phyloP scores from a whole-genome alignment of 2,113 vertebrate species.

The Hypanus sabinus region DNA sequence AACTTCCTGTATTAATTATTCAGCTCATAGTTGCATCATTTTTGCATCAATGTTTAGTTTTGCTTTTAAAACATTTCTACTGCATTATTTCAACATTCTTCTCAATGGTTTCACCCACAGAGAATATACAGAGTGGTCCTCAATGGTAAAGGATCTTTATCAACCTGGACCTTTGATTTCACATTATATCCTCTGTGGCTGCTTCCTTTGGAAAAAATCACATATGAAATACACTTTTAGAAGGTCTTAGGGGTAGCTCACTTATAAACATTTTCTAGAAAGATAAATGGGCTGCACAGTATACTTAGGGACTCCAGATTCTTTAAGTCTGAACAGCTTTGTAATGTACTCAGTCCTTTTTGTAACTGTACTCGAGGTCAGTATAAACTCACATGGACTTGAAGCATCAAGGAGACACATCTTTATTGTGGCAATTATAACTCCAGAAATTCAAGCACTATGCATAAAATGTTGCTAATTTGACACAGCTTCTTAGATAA shows the following conservation, averaged over 20 bases:
- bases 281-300: background rate
- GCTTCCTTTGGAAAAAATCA: background rate
- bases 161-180: too few relatives aligned
- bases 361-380: too few relatives aligned
- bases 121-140: background rate
- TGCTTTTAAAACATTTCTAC: background rate
- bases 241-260: background rate
- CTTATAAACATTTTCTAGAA: background rate
- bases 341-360: too few relatives aligned
- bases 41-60: background rate
- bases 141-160: background rate
- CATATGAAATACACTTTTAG: background rate
- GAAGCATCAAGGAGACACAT: too few relatives aligned
- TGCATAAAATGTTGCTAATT: too few relatives aligned
- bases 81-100: background rate
- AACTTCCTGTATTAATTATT: background rate
- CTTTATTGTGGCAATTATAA: too few relatives aligned
- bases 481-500: too few relatives aligned
- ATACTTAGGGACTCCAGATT: background rate
- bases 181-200: background rate
- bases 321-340: background rate
- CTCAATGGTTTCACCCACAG: background rate
- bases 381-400: too few relatives aligned
- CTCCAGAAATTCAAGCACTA: too few relatives aligned
- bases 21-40: background rate